Percentiles rank a stretch among this genome's conserved stretches.
Evolutionary conservation across 1,140 invertebrate genomes (phyloP).

Genomic region (Zeugodacus cucurbitae): DNA sequence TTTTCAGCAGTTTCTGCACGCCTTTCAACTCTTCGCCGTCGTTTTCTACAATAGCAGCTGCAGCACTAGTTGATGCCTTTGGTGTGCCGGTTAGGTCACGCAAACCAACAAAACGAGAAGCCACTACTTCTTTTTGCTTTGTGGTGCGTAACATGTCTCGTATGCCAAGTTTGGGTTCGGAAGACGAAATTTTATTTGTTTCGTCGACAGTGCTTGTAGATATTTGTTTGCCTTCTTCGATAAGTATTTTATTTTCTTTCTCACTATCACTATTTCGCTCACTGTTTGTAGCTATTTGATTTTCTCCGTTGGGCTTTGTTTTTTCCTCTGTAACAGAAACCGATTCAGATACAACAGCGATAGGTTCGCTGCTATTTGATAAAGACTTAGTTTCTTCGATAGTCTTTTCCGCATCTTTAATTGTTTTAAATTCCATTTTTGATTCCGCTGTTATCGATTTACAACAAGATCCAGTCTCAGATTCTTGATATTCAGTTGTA

Average conservation of each 20-base stretch:
- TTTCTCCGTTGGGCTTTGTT: not conserved
- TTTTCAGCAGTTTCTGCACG: not conserved
- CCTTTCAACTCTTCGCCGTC: not conserved
- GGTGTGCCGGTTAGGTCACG: not conserved
- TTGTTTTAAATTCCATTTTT: not conserved
- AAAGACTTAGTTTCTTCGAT: not conserved
- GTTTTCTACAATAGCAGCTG: not conserved
- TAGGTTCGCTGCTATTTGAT: not conserved
- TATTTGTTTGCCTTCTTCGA: too few relatives aligned
- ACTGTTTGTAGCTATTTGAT: not conserved
- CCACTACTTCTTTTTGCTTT: not conserved
- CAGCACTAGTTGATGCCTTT: not conserved
- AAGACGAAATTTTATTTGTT: too few relatives aligned
- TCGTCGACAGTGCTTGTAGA: not conserved
- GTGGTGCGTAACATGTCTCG: not conserved
- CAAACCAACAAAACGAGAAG: conserved; percentile 30
- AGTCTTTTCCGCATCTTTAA: not conserved
- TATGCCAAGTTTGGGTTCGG: not conserved
- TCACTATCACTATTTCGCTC: not conserved
- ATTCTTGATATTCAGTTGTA: too few relatives aligned
- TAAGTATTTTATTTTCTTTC: not conserved
- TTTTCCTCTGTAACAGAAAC: not conserved
- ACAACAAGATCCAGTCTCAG: too few relatives aligned
- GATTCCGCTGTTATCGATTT: not conserved
- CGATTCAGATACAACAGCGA: not conserved